Evolutionary conservation across 2,797 vertebrate species (phyloP), one percentile per base, ranked within the genome.

Genomic region (Sarcophilus harrisii): DNA sequence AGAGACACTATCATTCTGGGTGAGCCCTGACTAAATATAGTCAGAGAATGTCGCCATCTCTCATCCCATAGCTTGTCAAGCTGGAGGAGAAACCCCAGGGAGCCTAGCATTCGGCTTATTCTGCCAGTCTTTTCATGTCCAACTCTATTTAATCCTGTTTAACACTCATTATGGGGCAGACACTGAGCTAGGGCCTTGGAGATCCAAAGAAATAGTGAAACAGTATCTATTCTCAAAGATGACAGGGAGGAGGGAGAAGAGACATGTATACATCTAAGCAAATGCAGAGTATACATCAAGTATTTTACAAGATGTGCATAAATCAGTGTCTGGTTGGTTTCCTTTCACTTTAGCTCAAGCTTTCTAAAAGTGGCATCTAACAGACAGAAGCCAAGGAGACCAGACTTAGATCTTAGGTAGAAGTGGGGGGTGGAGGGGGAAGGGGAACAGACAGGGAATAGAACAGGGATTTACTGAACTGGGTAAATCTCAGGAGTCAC

Each of bases 21-120:
- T 95, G 92, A n/a, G 57, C 73, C 93, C 58, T 58, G 49, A 45
- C 38, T 96, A n/a, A 91, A 58, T 66, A 18, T 66, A 66, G 59
- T 55, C 93, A 21, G 62, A 59, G 94, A 94, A 55, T 90, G 97
- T 94, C 29, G 49, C 32, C 89, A 55, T 29, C 29, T 45, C 1
- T 55, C 54, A 32, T 91, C 52, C 38, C 28, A 45, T 18, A 38
- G 12, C 28, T 57, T 92, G 73, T 90, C 28, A 49, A n/a, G 38
- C n/a, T 73, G 21, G 8, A 81, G 66, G 18, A 45, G 3, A 81
- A 81, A 45, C 2, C 2, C 6, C 66, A 38, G 21, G n/a, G 66
- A 45, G 18, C n/a, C 66, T 81, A 38, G 18, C 1, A 2, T n/a
- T 38, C 66, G 6, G 13, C 13, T n/a, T 66, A n/a, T 32, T 66